These are phyloP conservation scores for Ypsolopha scabrella DNA, from an alignment of 2,888 invertebrate species.

Conservation along the genomic window DNA sequence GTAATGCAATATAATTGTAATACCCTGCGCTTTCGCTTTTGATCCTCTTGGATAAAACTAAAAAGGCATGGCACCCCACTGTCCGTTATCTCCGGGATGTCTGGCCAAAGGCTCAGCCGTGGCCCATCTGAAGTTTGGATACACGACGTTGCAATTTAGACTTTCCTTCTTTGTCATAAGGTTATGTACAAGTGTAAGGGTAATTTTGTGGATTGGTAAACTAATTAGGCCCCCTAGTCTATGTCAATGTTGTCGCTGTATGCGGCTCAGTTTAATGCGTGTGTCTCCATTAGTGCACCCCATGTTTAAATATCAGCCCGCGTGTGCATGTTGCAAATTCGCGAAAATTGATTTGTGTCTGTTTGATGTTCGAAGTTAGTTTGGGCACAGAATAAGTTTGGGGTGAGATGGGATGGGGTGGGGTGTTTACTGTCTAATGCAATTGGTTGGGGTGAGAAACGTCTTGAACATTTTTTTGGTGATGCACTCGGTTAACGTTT, in stretches of 20 bases:
- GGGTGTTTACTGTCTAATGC: slow-evolving; percentile 11
- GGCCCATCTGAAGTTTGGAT: not conserved
- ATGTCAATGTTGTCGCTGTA: slow-evolving; percentile 61
- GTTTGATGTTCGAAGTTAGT: slow-evolving; percentile 28
- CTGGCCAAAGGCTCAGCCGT: slow-evolving; percentile 34
- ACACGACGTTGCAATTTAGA: not conserved
- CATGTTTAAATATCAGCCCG: slow-evolving; percentile 7
- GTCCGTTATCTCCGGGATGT: slow-evolving; percentile 35
- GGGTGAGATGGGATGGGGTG: slow-evolving; percentile 7
- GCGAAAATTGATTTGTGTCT: slow-evolving; percentile 65
- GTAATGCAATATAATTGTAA: slow-evolving; percentile 43
- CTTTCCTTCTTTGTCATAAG: not conserved
- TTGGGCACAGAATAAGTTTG: too few species aligned
- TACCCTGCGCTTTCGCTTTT: slow-evolving; percentile 32
- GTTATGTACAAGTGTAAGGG: not conserved
- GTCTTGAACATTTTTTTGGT: not conserved
- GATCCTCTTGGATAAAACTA: slow-evolving; percentile 40
- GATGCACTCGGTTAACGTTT: not conserved
- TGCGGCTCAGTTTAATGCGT: slow-evolving; percentile 63
- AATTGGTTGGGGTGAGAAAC: not conserved
- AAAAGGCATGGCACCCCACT: slow-evolving; percentile 34
- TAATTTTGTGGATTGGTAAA: slow-evolving; percentile 24
- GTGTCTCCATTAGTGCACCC: slow-evolving; percentile 59
- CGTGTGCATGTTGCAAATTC: slow-evolving; percentile 40
- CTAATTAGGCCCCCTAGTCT: slow-evolving; percentile 64